These are phyloP conservation scores for Tetramorium alpestre DNA, from an alignment of 1,140 invertebrate genomes.

Conservation along the genomic window DNA sequence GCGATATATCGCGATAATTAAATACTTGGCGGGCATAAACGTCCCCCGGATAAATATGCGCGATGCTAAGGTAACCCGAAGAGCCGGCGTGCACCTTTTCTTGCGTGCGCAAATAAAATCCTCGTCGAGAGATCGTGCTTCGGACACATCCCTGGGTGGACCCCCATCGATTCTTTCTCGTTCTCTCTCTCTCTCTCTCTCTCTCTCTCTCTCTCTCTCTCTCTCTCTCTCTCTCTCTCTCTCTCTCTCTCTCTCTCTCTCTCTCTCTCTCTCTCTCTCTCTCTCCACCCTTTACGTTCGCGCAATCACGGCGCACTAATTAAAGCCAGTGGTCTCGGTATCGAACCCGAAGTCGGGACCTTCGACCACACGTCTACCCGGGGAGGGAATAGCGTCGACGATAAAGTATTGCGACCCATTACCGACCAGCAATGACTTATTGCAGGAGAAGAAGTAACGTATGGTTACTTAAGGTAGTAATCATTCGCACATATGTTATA, in stretches of 20 bases:
- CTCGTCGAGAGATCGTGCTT: background rate
- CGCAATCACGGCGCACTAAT: conserved; percentile 62
- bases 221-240: background rate
- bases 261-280: background rate
- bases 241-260: background rate
- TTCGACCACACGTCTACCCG: conserved; percentile 65
- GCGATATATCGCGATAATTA: conserved; percentile 46
- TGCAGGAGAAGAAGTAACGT: conserved; percentile 59
- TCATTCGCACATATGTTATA: conserved; percentile 73
- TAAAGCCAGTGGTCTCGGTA: conserved; percentile 62
- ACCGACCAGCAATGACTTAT: conserved; percentile 70
- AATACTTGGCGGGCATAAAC: conserved; percentile 39
- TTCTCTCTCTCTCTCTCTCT: background rate
- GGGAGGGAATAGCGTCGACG: conserved; percentile 56
- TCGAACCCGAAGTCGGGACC: conserved; percentile 52
- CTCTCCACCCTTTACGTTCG: conserved; percentile 12
- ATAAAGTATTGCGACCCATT: conserved; percentile 67
- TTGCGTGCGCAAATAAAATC: conserved; percentile 46
- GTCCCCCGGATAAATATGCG: conserved; percentile 39
- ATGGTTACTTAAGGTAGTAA: conserved; percentile 70
- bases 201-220: background rate
- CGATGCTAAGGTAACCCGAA: conserved; percentile 7
- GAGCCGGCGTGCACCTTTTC: conserved; percentile 5
- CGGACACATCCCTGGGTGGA: background rate
- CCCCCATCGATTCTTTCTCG: background rate